phyloP scores from a whole-genome alignment of 1,140 invertebrate genomes.

The Neodiprion pinetum region DNA sequence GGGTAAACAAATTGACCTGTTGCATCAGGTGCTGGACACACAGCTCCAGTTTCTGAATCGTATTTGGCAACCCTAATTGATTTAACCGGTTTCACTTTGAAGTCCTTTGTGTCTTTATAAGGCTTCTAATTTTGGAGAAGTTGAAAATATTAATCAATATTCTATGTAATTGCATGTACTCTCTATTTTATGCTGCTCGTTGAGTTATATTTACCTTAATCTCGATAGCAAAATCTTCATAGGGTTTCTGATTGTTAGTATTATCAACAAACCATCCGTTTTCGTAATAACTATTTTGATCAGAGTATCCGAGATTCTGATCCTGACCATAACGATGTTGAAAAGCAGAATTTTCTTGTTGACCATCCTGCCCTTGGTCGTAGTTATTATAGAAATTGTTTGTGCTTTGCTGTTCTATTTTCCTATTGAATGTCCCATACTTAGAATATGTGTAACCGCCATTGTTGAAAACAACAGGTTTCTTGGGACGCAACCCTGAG shows the following conservation, averaged over 20 bases:
- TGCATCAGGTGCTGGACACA: slow-evolving; percentile 62
- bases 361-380: background rate
- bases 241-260: background rate
- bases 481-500: background rate
- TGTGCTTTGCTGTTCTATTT: background rate
- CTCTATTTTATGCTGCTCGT: no score
- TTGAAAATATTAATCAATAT: background rate
- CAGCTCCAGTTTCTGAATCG: slow-evolving; percentile 33
- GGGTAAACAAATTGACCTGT: slow-evolving; percentile 68
- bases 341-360: background rate
- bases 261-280: slow-evolving; percentile 3
- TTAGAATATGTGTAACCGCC: background rate
- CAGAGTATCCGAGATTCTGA: background rate
- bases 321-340: slow-evolving; percentile 2
- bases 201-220: background rate
- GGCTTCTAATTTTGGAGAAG: background rate
- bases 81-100: background rate
- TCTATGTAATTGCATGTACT: background rate
- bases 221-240: background rate
- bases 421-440: background rate
- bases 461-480: slow-evolving; percentile 12
- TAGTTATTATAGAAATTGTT: background rate
- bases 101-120: slow-evolving; percentile 2
- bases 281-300: slow-evolving; percentile 8
- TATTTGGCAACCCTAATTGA: slow-evolving; percentile 42